Conservation (phyloP, 2,113 vertebrate species). For the human (Homo sapiens) region DNA sequence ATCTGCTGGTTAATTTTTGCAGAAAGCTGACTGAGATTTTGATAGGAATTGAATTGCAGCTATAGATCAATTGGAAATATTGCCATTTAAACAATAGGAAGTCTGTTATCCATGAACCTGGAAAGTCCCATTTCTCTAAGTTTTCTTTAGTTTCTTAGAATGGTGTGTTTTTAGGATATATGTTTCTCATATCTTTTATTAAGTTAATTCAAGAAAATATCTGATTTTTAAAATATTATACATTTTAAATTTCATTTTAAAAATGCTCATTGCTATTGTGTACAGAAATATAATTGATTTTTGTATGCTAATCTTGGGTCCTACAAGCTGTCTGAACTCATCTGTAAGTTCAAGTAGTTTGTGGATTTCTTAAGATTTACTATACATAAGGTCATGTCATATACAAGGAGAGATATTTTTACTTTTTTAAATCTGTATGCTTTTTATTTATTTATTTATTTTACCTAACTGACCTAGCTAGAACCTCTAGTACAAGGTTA, state of each 20-base stretch:
- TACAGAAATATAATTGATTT: neutral
- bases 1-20: neutral
- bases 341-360: neutral
- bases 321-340: neutral
- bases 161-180: neutral
- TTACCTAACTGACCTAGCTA: neutral
- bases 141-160: neutral
- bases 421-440: neutral
- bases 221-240: neutral
- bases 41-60: neutral
- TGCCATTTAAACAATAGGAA: neutral
- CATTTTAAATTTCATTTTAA: neutral
- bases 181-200: neutral
- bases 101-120: neutral
- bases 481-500: neutral
- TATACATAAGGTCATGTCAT: neutral
- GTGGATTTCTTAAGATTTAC: neutral
- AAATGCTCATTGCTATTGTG: neutral
- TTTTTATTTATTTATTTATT: neutral
- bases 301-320: neutral
- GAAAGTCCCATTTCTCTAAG: neutral
- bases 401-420: neutral
- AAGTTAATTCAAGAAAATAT: neutral
- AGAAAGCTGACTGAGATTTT: neutral
- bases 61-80: neutral